Evolutionary conservation across 2,888 invertebrate species (phyloP).

Genomic region (Argynnis bischoffii): DNA sequence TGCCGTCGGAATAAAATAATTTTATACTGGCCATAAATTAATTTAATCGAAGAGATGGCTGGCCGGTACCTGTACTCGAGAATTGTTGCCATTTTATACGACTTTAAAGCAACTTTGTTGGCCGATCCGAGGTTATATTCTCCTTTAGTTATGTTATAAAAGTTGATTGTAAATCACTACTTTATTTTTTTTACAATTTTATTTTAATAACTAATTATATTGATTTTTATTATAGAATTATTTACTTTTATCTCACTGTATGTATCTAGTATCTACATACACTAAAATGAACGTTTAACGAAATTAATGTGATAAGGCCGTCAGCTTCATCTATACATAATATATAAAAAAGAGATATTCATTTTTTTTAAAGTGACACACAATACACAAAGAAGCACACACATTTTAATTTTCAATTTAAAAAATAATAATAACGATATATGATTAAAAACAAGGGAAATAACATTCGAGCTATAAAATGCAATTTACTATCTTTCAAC

Average conservation of each 20-base stretch:
- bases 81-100: constrained; percentile 31
- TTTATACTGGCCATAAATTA: constrained; percentile 68
- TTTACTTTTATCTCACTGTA: background rate
- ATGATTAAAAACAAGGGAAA: constrained; percentile 65
- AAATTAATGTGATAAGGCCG: too few relatives aligned
- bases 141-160: constrained; percentile 31
- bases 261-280: too few relatives aligned
- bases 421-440: constrained; percentile 56
- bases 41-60: constrained; percentile 35
- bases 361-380: too few relatives aligned
- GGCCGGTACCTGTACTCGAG: constrained; percentile 26
- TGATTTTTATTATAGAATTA: background rate
- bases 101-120: constrained; percentile 35
- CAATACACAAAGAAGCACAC: too few relatives aligned
- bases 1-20: constrained; percentile 61
- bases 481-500: constrained; percentile 76
- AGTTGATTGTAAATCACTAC: constrained; percentile 27
- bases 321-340: too few relatives aligned
- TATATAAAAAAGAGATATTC: too few relatives aligned
- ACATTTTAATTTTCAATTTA: constrained; percentile 39
- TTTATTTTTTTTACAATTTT: constrained; percentile 11
- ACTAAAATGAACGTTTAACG: background rate
- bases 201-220: background rate
- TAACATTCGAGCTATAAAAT: constrained; percentile 61
- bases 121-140: constrained; percentile 20